These are phyloP conservation scores for Microcebus lehilahytsara DNA, from an alignment of 2,113 vertebrate species.

Conservation along the genomic window DNA sequence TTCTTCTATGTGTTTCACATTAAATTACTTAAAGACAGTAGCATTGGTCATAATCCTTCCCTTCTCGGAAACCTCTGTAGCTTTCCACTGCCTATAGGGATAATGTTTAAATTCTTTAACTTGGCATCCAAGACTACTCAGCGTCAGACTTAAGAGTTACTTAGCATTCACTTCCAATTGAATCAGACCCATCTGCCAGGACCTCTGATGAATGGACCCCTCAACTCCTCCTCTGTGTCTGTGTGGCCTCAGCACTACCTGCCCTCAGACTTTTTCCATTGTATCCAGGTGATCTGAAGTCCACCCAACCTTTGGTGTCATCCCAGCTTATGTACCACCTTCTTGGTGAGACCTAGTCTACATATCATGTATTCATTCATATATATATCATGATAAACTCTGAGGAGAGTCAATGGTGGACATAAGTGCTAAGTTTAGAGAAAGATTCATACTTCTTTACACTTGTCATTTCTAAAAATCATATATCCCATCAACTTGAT, in stretches of 20 bases:
- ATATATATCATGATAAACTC: background rate
- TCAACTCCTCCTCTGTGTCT: background rate
- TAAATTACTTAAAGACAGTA: background rate
- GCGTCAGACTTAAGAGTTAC: background rate
- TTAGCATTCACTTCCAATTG: background rate
- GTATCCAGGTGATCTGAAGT: background rate
- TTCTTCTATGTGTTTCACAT: background rate
- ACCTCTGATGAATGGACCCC: rapidly evolving
- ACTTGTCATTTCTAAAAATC: background rate
- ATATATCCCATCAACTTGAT: background rate
- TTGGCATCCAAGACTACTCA: background rate
- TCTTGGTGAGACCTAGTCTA: background rate
- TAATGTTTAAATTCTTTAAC: background rate
- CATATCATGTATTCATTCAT: background rate
- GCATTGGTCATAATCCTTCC: background rate
- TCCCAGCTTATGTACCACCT: background rate
- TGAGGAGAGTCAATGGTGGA: background rate
- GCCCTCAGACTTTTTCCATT: background rate
- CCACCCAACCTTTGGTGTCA: background rate
- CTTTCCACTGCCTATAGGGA: background rate
- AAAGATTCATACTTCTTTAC: background rate
- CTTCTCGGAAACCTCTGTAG: background rate
- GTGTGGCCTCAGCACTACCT: rapidly evolving
- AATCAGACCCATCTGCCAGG: background rate
- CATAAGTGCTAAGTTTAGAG: background rate